These are phyloP conservation scores for Cephalopachus bancanus DNA, from an alignment of 2,797 vertebrate species.

Conservation along the genomic window DNA sequence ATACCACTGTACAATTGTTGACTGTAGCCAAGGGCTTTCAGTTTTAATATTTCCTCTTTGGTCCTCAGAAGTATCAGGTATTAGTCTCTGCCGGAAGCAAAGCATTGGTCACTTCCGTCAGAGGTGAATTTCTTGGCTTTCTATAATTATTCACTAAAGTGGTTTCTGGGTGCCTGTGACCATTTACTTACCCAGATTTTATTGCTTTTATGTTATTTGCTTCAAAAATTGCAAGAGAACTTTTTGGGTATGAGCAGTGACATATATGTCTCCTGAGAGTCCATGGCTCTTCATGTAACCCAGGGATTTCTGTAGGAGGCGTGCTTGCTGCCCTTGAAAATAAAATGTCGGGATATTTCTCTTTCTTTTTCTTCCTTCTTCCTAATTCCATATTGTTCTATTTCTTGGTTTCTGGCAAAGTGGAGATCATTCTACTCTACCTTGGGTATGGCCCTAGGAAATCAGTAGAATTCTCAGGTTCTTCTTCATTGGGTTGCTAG, in stretches of 20 bases:
- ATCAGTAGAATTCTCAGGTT: neutral
- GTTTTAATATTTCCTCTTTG: conserved; percentile 84
- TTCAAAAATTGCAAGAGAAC: conserved; percentile 30
- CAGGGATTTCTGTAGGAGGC: neutral
- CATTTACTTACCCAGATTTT: conserved; percentile 41
- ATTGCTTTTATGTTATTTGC: conserved; percentile 26
- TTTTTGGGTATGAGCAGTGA: neutral
- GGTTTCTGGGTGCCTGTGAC: conserved; percentile 40
- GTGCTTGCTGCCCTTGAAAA: neutral
- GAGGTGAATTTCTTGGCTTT: conserved; percentile 64
- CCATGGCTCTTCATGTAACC: neutral
- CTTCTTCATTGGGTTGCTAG: neutral
- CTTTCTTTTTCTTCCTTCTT: neutral
- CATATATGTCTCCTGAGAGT: neutral
- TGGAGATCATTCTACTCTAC: neutral
- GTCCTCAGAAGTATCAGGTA: conserved; percentile 76
- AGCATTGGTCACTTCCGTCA: conserved; percentile 65
- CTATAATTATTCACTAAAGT: conserved; percentile 29
- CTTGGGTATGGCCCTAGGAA: neutral
- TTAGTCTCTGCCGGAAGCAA: conserved; percentile 72
- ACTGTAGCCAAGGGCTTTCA: conserved; percentile 70
- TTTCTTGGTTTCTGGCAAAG: neutral
- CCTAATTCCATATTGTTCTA: neutral
- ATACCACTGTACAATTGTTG: conserved; percentile 71
- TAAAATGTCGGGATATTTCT: neutral